Conservation (phyloP, 2,113 vertebrate genomes). For the Heptranchias perlo region DNA sequence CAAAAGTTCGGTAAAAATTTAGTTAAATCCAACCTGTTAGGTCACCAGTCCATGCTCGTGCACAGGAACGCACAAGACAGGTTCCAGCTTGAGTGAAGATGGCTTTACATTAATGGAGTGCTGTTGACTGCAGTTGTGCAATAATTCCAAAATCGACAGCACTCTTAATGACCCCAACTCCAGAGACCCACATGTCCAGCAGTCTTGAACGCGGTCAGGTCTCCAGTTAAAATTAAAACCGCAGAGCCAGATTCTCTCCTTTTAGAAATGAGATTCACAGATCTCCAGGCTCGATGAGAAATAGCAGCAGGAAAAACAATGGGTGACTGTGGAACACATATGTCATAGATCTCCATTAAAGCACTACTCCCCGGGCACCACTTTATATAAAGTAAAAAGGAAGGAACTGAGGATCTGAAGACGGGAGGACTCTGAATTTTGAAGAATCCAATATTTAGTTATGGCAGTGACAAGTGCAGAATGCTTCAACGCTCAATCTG, state of each 20-base stretch:
- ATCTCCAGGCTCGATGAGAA: background rate
- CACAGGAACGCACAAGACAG: background rate
- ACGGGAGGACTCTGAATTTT: background rate
- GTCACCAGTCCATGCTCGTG: background rate
- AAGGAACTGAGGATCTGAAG: background rate
- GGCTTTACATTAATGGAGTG: background rate
- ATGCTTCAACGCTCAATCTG: background rate
- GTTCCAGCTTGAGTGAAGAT: background rate
- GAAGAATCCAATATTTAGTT: background rate
- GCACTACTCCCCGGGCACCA: background rate
- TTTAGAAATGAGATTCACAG: background rate
- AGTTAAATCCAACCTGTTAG: background rate
- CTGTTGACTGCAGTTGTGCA: background rate
- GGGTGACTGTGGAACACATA: background rate
- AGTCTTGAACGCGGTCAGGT: background rate
- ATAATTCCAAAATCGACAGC: background rate
- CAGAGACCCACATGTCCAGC: background rate
- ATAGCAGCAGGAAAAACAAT: background rate
- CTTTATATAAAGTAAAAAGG: background rate
- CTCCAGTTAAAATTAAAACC: background rate
- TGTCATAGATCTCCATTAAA: background rate
- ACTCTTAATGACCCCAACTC: background rate
- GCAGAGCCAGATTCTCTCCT: background rate
- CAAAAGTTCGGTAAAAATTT: background rate
- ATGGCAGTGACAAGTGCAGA: too few relatives aligned